A percentile compares a stretch with the other conserved stretches of the same genome.
These are phyloP conservation scores for Brassicogethes aeneus DNA, from an alignment of 2,888 invertebrate genomes.

Conservation along the genomic window DNA sequence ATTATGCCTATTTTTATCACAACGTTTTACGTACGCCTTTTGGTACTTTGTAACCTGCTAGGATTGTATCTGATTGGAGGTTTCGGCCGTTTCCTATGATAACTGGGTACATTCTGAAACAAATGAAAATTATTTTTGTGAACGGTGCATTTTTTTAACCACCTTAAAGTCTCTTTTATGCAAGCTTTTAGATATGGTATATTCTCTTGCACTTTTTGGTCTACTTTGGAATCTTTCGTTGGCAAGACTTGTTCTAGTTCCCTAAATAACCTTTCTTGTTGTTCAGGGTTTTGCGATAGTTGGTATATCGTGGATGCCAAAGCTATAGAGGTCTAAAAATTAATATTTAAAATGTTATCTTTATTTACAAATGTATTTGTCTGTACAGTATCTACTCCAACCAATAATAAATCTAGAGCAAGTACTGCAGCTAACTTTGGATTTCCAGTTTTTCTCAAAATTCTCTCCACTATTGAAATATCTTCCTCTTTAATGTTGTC, in stretches of 20 bases:
- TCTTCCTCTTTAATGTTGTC: slow-evolving; percentile 37
- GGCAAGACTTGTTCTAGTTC: slow-evolving; percentile 55
- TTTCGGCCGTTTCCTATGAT: slow-evolving; percentile 73
- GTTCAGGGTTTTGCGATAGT: slow-evolving; percentile 59
- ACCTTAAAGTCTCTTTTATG: slow-evolving; percentile 70
- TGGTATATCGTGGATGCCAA: slow-evolving; percentile 67
- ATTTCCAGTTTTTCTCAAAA: slow-evolving; percentile 47
- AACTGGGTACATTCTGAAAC: slow-evolving; percentile 65
- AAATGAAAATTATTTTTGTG: neutral
- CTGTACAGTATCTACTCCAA: slow-evolving; percentile 68
- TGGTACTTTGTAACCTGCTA: slow-evolving; percentile 70
- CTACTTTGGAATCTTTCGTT: slow-evolving; percentile 45
- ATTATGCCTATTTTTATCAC: neutral
- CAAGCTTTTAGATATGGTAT: slow-evolving; percentile 66
- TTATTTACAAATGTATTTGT: neutral
- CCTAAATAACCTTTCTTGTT: slow-evolving; percentile 53
- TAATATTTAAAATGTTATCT: neutral
- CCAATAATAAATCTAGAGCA: slow-evolving; percentile 66
- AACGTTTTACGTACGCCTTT: slow-evolving; percentile 56
- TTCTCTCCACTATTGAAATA: slow-evolving; percentile 49
- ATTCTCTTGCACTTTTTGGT: slow-evolving; percentile 51
- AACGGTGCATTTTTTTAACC: neutral
- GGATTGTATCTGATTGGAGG: slow-evolving; percentile 62
- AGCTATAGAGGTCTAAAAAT: slow-evolving; percentile 58
- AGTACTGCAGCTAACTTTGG: slow-evolving; percentile 59